Evolutionary conservation across 2,888 invertebrate genomes (phyloP), one percentile per base, ranked within the genome.

Genomic region (Cataglyphis rosenhaueri): DNA sequence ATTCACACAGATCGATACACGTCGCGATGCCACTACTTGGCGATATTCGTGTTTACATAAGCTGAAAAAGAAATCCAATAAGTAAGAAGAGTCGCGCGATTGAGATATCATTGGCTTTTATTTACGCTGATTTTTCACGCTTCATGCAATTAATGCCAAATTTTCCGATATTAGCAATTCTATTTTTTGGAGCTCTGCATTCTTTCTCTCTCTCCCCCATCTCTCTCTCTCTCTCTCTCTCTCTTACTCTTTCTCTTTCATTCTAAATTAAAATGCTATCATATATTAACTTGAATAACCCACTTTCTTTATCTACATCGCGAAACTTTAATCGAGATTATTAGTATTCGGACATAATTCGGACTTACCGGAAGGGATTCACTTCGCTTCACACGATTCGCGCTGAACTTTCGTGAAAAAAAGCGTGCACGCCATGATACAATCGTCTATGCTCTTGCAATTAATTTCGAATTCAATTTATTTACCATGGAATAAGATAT

Each of bases 1-100:
- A 79, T 61, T 44, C 59, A 78, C 44, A 61, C 35, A 59, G 57
- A 70, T 78, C 70, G 44, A 78, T 79, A 44, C 21, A 70, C 59
- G 12, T 12, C 32, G 21, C 32, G 21, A 59, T 44, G 44, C 18
- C 68, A 3, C 48, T 29, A 66, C 29, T 29, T 10, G 12, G 32
- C 48, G n/a, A 32, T 18, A 48, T 68, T n/a, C 32, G 32, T 68
- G 68, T 52, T 68, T 68, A 68, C 48, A 52, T 68, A 68, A 68
- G 52, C 68, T 21, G 68, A 29, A 52, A 32, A 68, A 52, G 32
- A n/a, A 38, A 68, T 29, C 32, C 32, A 21, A 41, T 21, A 6
- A 41, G 64, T 52, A 29, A 52, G 52, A 52, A 48, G 32, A 68
- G 10, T 10, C 52, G 32, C 52, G n/a, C 68, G 52, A 18, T 32